Evolutionary conservation across 2,113 vertebrate genomes (phyloP).

Genomic region (Alectura lathami): DNA sequence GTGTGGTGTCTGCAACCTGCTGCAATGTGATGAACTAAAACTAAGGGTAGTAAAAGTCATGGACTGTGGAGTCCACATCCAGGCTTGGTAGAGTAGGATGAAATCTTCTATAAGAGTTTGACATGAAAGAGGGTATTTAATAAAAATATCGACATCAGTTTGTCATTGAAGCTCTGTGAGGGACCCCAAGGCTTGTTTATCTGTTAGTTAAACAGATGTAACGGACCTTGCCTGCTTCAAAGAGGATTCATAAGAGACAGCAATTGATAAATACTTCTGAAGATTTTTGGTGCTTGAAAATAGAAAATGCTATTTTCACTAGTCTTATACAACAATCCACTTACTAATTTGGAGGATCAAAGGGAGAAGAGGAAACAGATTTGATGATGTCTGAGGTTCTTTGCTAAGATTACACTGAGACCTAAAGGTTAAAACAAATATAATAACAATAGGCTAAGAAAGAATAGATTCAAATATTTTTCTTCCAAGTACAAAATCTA

Average conservation of each 20-base stretch:
- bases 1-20: accelerated
- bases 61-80: not conserved
- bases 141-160: not conserved
- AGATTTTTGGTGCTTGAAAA: slow-evolving; percentile 43
- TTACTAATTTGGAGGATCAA: slow-evolving; percentile 9
- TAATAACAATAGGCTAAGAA: not conserved
- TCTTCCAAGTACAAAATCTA: not conserved
- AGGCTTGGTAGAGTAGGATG: not conserved
- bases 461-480: not conserved
- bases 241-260: not conserved
- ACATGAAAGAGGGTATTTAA: not conserved
- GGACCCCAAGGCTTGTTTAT: not conserved
- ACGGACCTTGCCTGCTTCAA: not conserved
- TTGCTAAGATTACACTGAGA: not conserved
- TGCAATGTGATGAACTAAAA: not conserved
- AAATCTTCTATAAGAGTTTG: not conserved
- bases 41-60: not conserved
- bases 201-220: slow-evolving; percentile 17
- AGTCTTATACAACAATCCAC: not conserved
- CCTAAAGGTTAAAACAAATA: not conserved
- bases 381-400: not conserved
- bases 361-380: not conserved
- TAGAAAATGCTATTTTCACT: slow-evolving; percentile 49
- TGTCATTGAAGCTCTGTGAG: not conserved
- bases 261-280: slow-evolving; percentile 40